phyloP scores from a whole-genome alignment of 2,797 vertebrate genomes.

The Thamnophis elegans region DNA sequence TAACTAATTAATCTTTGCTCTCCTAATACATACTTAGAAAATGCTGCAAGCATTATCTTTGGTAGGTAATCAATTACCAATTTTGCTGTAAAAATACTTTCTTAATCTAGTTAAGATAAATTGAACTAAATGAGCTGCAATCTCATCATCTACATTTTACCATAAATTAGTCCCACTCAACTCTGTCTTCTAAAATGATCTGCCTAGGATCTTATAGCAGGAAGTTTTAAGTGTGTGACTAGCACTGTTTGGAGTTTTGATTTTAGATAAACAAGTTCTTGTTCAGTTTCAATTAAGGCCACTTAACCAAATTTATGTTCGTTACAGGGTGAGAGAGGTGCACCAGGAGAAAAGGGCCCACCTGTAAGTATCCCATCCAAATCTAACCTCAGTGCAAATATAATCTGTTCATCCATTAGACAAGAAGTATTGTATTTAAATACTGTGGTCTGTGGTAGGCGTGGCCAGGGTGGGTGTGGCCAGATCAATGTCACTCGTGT shows the following conservation, averaged over 20 bases:
- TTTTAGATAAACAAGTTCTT: not conserved
- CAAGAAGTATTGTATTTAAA: not conserved
- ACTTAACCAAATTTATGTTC: conserved; percentile 52
- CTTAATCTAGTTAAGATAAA: not conserved
- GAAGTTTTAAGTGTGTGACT: not conserved
- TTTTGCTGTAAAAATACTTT: not conserved
- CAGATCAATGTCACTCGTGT: no score
- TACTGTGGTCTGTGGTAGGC: no score
- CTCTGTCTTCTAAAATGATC: not conserved
- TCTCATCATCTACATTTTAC: no score
- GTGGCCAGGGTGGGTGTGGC: no score
- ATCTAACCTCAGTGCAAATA: not conserved
- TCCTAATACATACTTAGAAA: not conserved
- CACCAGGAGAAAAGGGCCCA: conserved; percentile 88
- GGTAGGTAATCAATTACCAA: not conserved
- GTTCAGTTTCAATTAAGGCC: conserved; percentile 19
- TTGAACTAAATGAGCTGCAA: not conserved
- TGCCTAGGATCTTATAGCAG: not conserved
- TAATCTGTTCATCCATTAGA: not conserved
- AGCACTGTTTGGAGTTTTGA: not conserved
- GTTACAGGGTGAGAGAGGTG: conserved; percentile 89
- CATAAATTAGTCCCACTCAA: not conserved
- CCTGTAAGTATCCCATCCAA: conserved; percentile 83
- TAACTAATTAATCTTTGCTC: not conserved
- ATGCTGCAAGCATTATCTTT: not conserved